Evolutionary conservation across 2,113 vertebrate genomes (phyloP).

Genomic region (Malurus elegans): DNA sequence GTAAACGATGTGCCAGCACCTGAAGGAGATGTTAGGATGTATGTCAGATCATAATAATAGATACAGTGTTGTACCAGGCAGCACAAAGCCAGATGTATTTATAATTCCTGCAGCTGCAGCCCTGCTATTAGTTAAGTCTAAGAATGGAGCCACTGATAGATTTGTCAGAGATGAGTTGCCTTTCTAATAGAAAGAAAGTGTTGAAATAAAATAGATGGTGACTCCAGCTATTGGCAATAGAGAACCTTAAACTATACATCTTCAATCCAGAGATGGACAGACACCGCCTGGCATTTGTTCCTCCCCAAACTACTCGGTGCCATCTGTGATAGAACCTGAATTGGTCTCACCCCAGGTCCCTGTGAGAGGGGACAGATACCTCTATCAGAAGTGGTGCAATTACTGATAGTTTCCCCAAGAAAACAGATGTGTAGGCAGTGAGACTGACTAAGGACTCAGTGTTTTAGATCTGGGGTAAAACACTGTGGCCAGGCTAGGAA

Average conservation of each 20-base stretch:
- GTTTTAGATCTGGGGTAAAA: neutral
- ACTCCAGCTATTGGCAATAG: neutral
- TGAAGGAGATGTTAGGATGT: conserved; percentile 69
- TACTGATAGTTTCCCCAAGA: neutral
- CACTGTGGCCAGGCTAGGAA: neutral
- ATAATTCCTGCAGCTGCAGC: conserved; percentile 74
- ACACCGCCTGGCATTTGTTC: neutral
- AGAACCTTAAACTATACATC: neutral
- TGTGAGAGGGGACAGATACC: neutral
- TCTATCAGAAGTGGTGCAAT: neutral
- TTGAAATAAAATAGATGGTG: conserved; percentile 42
- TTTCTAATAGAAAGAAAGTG: conserved; percentile 42
- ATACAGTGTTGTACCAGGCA: conserved; percentile 69
- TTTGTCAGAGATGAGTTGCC: conserved; percentile 51
- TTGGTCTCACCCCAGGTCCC: neutral
- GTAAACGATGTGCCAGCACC: conserved; percentile 70
- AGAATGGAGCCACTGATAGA: conserved; percentile 48
- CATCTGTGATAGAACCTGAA: neutral
- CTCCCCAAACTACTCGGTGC: neutral
- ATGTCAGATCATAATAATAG: conserved; percentile 72
- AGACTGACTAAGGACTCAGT: neutral
- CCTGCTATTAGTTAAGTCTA: conserved; percentile 67
- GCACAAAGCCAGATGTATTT: conserved; percentile 74
- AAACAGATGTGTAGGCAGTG: neutral
- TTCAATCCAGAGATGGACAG: neutral